Conservation (phyloP, 2,888 invertebrate genomes). For the Cryptocephalus primarius region DNA sequence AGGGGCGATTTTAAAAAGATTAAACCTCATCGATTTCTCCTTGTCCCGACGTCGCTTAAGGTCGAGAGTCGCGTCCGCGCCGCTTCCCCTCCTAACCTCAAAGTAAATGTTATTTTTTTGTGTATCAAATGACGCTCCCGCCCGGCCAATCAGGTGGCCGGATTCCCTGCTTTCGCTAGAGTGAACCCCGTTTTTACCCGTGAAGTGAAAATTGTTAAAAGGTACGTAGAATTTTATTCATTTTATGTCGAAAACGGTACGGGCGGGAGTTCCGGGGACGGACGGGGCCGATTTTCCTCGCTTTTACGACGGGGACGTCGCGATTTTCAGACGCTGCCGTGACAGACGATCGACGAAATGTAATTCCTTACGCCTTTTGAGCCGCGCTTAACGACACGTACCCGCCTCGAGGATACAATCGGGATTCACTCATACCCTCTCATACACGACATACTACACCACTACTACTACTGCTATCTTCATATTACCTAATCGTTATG, state of each 20-base stretch:
- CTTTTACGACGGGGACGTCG: conserved; percentile 20
- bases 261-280: conserved; percentile 17
- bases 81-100: conserved; percentile 27
- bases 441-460: too few relatives aligned
- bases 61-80: conserved; percentile 19
- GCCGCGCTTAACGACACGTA: too few relatives aligned
- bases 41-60: conserved; percentile 9
- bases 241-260: conserved; percentile 37
- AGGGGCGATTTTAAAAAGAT: too few relatives aligned
- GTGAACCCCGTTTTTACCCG: conserved; percentile 39
- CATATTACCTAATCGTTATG: too few relatives aligned
- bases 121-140: conserved; percentile 38
- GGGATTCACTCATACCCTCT: too few relatives aligned
- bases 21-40: too few relatives aligned
- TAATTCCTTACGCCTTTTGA: too few relatives aligned
- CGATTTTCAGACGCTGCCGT: conserved; percentile 20
- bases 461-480: too few relatives aligned
- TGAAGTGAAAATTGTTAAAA: conserved; percentile 39
- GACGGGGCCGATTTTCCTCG: conserved; percentile 23
- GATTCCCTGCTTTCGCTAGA: conserved; percentile 35
- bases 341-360: too few relatives aligned
- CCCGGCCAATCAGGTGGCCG: conserved; percentile 33
- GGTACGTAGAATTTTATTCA: conserved; percentile 41
- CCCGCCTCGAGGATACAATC: too few relatives aligned
- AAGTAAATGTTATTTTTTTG: conserved; percentile 36